These are phyloP conservation scores for Pomatostomus ruficeps DNA, from an alignment of 2,113 vertebrate genomes.

Conservation along the genomic window DNA sequence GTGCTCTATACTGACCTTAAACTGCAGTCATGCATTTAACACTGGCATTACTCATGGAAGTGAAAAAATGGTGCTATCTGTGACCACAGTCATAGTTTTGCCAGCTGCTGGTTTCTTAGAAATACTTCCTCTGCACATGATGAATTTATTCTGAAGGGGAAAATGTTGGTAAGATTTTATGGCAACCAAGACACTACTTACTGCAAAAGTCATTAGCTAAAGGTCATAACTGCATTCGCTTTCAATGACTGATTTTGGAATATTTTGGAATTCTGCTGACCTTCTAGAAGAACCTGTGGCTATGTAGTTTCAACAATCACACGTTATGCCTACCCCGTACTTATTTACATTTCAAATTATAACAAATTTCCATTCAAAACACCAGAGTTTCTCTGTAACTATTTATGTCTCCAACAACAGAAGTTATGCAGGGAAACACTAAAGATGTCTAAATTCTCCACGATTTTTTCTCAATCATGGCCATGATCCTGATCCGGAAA, in stretches of 20 bases:
- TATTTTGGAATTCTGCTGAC: not conserved
- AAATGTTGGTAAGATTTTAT: not conserved
- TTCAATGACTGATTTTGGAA: not conserved
- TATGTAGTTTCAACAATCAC: not conserved
- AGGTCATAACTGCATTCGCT: not conserved
- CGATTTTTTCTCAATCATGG: not conserved
- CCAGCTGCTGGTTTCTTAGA: not conserved
- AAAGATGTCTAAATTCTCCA: not conserved
- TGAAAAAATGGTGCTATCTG: not conserved
- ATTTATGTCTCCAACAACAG: not conserved
- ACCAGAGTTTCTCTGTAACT: not conserved
- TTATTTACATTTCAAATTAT: not conserved
- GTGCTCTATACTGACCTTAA: not conserved
- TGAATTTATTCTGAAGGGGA: not conserved
- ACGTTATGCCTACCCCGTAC: not conserved
- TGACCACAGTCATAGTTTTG: not conserved
- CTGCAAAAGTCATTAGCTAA: not conserved
- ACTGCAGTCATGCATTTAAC: not conserved
- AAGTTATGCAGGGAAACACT: not conserved
- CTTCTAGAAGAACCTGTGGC: not conserved
- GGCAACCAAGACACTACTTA: not conserved
- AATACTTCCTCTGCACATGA: not conserved
- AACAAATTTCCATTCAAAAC: not conserved
- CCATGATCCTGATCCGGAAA: not conserved
- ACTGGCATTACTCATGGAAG: not conserved